Percentiles rank a stretch among this genome's conserved stretches.
Evolutionary conservation across 2,888 invertebrate species (phyloP).

Genomic region (Embidobia sp.): DNA sequence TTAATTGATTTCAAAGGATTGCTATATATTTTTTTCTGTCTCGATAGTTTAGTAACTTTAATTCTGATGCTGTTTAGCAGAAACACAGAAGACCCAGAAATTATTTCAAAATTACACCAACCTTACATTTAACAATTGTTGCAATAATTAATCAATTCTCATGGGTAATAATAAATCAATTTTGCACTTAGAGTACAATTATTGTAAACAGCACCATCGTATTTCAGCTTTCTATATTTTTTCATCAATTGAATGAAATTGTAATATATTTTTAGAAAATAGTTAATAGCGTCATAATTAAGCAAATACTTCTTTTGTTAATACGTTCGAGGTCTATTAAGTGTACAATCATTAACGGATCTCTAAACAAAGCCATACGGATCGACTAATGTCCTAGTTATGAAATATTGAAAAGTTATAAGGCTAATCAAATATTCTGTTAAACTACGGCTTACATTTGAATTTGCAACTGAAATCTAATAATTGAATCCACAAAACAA

Average conservation of each 20-base stretch:
- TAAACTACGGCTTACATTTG: not conserved
- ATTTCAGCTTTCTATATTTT: not conserved
- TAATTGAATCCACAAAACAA: conserved; percentile 2
- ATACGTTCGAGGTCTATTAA: conserved; percentile 26
- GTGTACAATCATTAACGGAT: conserved; percentile 42
- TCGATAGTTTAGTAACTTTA: too few species aligned
- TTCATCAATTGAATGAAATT: not conserved
- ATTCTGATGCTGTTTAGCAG: too few species aligned
- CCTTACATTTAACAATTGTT: too few species aligned
- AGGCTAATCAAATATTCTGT: conserved; percentile 31
- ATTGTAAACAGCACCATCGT: too few species aligned
- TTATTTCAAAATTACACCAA: too few species aligned
- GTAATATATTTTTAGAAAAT: conserved; percentile 32
- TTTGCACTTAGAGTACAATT: too few species aligned
- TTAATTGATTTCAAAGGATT: too few species aligned
- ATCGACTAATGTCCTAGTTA: conserved; percentile 47
- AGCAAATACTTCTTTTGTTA: conserved; percentile 19
- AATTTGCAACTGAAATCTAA: too few species aligned
- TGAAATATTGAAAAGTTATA: conserved; percentile 35
- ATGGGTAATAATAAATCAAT: too few species aligned
- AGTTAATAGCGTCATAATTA: conserved; percentile 21
- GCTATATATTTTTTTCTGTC: too few species aligned
- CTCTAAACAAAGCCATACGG: conserved; percentile 29
- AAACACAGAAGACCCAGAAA: too few species aligned
- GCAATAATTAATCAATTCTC: too few species aligned